Percentiles rank a stretch among this genome's conserved stretches.
Conservation (phyloP, 2,888 invertebrate species). For the Caenorhabditis japonica region DNA sequence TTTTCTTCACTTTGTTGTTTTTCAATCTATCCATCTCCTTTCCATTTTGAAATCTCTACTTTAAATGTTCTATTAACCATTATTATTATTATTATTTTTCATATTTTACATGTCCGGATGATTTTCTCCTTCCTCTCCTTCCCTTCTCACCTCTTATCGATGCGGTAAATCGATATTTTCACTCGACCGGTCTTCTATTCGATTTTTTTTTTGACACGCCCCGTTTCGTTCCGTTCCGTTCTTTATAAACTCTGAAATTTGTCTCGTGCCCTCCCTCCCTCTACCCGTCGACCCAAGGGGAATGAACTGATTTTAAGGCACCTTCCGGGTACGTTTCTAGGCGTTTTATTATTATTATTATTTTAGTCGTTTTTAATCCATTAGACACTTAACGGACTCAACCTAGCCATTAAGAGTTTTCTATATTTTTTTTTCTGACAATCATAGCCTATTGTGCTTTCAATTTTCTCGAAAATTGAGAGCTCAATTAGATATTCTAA, state of each 20-base stretch:
- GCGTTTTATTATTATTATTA: neutral
- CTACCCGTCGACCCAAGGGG: too few relatives aligned
- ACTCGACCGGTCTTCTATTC: conserved; percentile 3
- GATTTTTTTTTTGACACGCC: neutral
- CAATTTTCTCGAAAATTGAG: too few relatives aligned
- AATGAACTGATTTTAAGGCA: neutral
- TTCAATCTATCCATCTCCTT: neutral
- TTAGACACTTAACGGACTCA: conserved; percentile 28
- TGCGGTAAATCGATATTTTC: conserved; percentile 7
- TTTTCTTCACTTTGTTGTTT: neutral
- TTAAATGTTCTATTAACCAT: conserved; percentile 12
- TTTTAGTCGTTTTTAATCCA: neutral
- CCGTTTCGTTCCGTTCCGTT: neutral
- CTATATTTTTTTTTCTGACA: neutral
- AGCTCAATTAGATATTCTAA: too few relatives aligned
- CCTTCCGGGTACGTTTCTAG: neutral
- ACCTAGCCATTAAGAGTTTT: conserved; percentile 21
- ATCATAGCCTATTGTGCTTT: too few relatives aligned
- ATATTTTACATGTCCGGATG: neutral
- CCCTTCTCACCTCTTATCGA: neutral
- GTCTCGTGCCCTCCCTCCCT: neutral
- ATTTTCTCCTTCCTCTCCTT: neutral
- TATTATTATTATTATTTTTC: neutral
- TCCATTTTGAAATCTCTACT: neutral
- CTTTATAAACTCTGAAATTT: conserved; percentile 1